Conservation (phyloP, 2,888 invertebrate genomes). For the Meta bourneti region DNA sequence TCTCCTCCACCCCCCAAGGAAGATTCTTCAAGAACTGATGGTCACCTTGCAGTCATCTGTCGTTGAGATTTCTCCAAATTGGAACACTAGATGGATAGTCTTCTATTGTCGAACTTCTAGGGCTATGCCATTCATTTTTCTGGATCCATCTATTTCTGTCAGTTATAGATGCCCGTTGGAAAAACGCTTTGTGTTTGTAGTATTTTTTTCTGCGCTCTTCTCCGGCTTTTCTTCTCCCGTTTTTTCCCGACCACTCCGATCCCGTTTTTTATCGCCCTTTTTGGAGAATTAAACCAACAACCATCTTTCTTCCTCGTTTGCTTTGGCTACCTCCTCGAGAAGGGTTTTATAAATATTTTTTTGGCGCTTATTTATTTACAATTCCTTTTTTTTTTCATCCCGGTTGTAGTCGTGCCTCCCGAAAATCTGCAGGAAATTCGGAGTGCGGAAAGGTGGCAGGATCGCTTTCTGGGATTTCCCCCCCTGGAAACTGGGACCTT, state of each 20-base stretch:
- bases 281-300: conserved; percentile 56
- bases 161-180: conserved; percentile 62
- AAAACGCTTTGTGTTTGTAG: conserved; percentile 56
- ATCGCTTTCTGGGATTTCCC: not conserved
- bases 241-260: not conserved
- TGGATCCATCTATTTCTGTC: conserved; percentile 67
- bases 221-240: not conserved
- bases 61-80: conserved; percentile 68
- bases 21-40: conserved; percentile 47
- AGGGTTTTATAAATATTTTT: not conserved
- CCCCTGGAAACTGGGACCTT: not conserved
- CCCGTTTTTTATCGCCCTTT: not conserved
- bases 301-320: conserved; percentile 47
- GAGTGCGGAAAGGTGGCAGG: too few species aligned
- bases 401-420: not conserved
- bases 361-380: not conserved
- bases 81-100: conserved; percentile 63
- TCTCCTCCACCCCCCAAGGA: not conserved
- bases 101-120: conserved; percentile 55
- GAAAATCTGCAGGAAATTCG: too few species aligned
- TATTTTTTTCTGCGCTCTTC: not conserved
- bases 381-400: not conserved
- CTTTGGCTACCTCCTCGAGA: not conserved
- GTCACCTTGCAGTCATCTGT: conserved; percentile 74
- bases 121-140: conserved; percentile 65